Evolutionary conservation across 2,113 vertebrate genomes (phyloP), one percentile per base, ranked within the genome.

Genomic region (Thomomys bottae): DNA sequence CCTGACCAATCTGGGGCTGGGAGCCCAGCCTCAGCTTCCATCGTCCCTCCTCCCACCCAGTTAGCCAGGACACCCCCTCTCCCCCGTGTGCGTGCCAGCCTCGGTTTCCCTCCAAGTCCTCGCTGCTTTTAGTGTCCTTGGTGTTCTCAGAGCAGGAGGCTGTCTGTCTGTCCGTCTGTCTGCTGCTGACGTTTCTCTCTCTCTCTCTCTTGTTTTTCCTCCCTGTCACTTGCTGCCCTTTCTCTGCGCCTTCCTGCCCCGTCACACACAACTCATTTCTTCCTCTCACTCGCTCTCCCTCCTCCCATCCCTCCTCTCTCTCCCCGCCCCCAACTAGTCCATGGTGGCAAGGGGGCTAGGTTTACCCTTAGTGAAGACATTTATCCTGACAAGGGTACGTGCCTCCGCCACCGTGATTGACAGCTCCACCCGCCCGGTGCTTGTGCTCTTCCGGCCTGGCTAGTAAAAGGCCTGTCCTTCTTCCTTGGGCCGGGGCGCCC

Each of bases 351-450:
- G 98, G 99, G 99, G 97, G 98, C 99, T 98, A 99, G 99, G 98
- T 99, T 99, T 98, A 99, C 99, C 97, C 98, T 98, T 99, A 99
- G 99, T 98, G 99, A 99, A 98, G 99, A 99, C 98, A 98, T 98
- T 98, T 99, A 98, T 99, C 99, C 99, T 97, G 99, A 99, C 93
- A 99, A 99, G 99, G 99, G 99, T 99, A 99, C 94, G 99, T 99
- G 97, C 95, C 94, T 87, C 73, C 36, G 94, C 95, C 49, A 11
- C 49, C 49, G 49, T 15, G n/a, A n/a, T n/a, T n/a, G n/a, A n/a
- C n/a, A n/a, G 49, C 49, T 8, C 49, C 49, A 23, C 59, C 59
- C 90, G 63, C 93, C 95, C 75, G 71, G 96, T 94, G 96, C 96
- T 92, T 92, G 96, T 94, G 79, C 95, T 96, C 83, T 84, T 85